Base-by-base conservation (phyloP, 1,140 invertebrate genomes). In the Ceratina japonica region DNA sequence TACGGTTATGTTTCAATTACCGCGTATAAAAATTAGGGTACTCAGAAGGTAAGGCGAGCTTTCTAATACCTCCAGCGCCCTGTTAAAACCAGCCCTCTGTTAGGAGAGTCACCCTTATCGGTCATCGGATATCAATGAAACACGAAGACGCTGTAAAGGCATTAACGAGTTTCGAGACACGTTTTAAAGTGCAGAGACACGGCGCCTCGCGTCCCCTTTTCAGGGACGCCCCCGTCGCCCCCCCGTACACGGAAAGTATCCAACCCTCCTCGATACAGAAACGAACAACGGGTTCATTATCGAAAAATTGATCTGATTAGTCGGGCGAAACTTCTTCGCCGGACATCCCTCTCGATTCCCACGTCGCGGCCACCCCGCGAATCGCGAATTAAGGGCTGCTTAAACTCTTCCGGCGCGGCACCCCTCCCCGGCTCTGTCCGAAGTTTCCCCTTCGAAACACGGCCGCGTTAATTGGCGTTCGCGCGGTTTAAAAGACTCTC, bases 241-340 rank as follows among this genome's bases (percentile, higher is more conserved):
- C 59, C 72, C 65, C 63, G 51, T 71, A 27, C n/a, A 18, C 37
- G 37, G 54, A 59, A 81, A 71, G 70, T 27, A 22, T 74, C 58
- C 51, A 44, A 18, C 51, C 31, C 54, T 20, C 61, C n/a, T 27
- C 22, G 71, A 31, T 20, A 51, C 76, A 24, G 76, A 78, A 63
- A 59, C 65, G 83, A 84, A 87, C 88, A 89, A 82, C 81, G 81
- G 27, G 72, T 89, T 90, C 82, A 86, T 91, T 91, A 91, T 91
- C 89, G 90, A 91, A 79, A 89, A 91, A 91, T 91, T 90, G 90
- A 91, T 91, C 88, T 90, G 89, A 91, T 90, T 91, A 90, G 81
- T 72, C 82, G 75, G 20, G 31, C 77, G 37, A 54, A 80, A 86
- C 84, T 79, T 86, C 86, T 78, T 52, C 64, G 15, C 66, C 37